Conservation (phyloP, 2,888 invertebrate genomes). For the Xylota segnis region DNA sequence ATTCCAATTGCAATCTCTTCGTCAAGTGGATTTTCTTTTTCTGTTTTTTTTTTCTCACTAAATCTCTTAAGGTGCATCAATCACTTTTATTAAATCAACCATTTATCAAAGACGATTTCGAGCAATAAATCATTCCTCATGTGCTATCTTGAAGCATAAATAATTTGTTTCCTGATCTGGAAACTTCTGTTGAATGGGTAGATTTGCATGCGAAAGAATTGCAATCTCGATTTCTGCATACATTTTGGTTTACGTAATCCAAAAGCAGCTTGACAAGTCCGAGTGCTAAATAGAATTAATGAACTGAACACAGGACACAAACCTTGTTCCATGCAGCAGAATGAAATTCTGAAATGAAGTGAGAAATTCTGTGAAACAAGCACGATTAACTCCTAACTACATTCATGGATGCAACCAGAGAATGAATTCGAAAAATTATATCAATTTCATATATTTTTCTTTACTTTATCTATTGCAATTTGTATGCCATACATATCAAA, state of each 20-base stretch:
- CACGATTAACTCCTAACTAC: neutral
- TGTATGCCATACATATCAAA: constrained; percentile 29
- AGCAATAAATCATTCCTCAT: neutral
- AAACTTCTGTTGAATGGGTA: neutral
- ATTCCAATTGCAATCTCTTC: neutral
- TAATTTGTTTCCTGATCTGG: neutral
- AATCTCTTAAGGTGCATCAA: neutral
- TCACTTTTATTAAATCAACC: neutral
- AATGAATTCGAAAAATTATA: neutral
- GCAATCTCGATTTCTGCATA: neutral
- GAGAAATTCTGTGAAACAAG: too few species aligned
- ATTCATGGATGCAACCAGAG: neutral
- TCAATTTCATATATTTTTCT: neutral
- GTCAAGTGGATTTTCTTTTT: neutral
- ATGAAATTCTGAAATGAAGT: too few species aligned
- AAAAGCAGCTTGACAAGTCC: too few species aligned
- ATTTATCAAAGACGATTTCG: neutral
- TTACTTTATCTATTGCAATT: constrained; percentile 36
- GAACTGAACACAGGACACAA: too few species aligned
- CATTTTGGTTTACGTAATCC: too few species aligned
- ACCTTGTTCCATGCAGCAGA: too few species aligned
- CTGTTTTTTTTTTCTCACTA: too few species aligned
- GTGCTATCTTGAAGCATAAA: neutral
- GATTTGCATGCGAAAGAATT: neutral
- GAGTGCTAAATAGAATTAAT: too few species aligned